phyloP scores from a whole-genome alignment of 2,888 invertebrate genomes.

The Steinernema hermaphroditum region DNA sequence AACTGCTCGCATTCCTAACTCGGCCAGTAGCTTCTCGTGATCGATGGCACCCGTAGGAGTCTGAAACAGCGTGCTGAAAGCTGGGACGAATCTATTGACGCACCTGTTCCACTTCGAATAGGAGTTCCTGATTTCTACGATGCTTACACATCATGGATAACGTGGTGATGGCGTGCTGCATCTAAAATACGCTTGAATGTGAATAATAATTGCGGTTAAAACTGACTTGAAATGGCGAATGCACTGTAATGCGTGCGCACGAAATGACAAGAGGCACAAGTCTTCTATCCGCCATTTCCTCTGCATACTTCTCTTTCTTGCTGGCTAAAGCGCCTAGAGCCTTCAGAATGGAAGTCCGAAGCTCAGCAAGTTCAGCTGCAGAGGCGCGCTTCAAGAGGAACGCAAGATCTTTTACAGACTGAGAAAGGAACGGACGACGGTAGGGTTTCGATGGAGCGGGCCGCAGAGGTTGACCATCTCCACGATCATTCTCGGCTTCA shows the following conservation, averaged over 20 bases:
- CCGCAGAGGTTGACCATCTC: neutral
- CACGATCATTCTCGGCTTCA: neutral
- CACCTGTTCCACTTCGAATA: constrained; percentile 50
- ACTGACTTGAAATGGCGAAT: constrained; percentile 1
- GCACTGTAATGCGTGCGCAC: neutral
- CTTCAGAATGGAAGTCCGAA: neutral
- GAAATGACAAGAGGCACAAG: neutral
- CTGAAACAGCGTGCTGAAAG: constrained; percentile 35
- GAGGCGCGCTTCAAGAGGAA: neutral
- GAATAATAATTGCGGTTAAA: no score
- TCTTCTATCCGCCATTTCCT: neutral
- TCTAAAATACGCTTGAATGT: constrained; percentile 38
- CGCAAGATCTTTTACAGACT: neutral
- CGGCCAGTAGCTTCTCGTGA: constrained; percentile 43
- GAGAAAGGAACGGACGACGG: neutral
- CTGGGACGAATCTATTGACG: constrained; percentile 6
- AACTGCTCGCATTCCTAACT: constrained; percentile 44
- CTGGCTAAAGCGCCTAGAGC: neutral
- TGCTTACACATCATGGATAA: constrained; percentile 49
- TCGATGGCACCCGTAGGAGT: constrained; percentile 47
- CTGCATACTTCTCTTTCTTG: neutral
- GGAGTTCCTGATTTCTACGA: constrained; percentile 53
- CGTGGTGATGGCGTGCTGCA: constrained; percentile 52
- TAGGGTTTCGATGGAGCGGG: constrained; percentile 9
- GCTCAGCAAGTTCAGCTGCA: neutral